Evolutionary conservation across 2,888 invertebrate genomes (phyloP), one percentile per base, ranked within the genome.

Genomic region (Embidobia sp.): DNA sequence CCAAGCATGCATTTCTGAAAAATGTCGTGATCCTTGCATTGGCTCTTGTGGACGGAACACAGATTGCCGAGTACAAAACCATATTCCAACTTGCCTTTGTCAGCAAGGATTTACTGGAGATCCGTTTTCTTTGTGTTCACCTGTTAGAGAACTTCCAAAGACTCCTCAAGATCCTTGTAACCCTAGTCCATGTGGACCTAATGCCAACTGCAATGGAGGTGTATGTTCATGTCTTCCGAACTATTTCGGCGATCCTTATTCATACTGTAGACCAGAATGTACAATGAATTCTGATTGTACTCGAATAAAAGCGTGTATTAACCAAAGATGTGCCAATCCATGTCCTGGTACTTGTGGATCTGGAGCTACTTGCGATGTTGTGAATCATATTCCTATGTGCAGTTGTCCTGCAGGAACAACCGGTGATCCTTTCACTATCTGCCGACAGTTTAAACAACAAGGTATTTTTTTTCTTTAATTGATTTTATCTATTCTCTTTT

Each of bases 331-430:
- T 85, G 91, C 94, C 15, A 95, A 97, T 90, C 96, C 96, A 0
- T 97, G 96, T 84, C 94, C 94, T 0, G 95, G 95, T 79, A 95
- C 95, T 15, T 97, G 97, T 87, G 97, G 97, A n/a, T 92, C 92
- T 51, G 92, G 93, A 79, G 96, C 97, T 4, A 93, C 94, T 84
- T 97, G 97, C 84, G 92, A 91, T 6, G 95, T 96, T 1, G 93
- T 93, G 80, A 93, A 94, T 79, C 96, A 96, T 85, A 93, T 96
- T 49, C 95, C 96, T 8, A 92, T 93, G 18, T 96, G 96, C 83
- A 92, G 92, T 3, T 96, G 96, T 85, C 94, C 94, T 40, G 90
- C 91, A 53, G 95, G 94, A 10, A 95, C 92, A 82, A 94, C 94
- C 1, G 96, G 96, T 42, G 95, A 96, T 91, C 95, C 96, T 7